Conservation (phyloP, 2,888 invertebrate species). For the Chelonus formosanus region DNA sequence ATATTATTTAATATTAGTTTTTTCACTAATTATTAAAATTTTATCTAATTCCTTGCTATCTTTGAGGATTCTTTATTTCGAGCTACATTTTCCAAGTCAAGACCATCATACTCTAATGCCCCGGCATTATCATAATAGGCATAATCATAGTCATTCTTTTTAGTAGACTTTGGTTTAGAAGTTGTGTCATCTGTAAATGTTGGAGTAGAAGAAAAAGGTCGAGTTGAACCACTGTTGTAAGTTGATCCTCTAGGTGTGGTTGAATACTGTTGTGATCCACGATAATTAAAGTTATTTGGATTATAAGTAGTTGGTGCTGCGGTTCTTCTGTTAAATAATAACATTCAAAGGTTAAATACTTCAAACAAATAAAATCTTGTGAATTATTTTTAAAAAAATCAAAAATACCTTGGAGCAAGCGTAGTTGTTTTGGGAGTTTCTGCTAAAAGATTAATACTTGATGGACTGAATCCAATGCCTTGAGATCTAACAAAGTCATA, state of each 20-base stretch:
- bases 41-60: conserved; percentile 46
- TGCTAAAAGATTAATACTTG: conserved; percentile 61
- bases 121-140: conserved; percentile 82
- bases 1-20: conserved; percentile 15
- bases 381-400: not conserved
- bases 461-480: conserved; percentile 60
- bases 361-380: conserved; percentile 18
- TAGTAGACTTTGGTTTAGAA: conserved; percentile 61
- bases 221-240: conserved; percentile 60
- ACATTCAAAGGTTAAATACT: too few species aligned
- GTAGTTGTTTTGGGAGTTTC: conserved; percentile 59
- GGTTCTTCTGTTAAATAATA: conserved; percentile 46
- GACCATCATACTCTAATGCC: conserved; percentile 64
- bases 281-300: conserved; percentile 54
- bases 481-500: conserved; percentile 55
- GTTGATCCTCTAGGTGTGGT: conserved; percentile 60
- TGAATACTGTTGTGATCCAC: conserved; percentile 49
- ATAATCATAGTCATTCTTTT: conserved; percentile 79
- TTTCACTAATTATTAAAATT: not conserved
- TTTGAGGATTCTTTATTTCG: conserved; percentile 60
- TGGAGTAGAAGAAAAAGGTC: conserved; percentile 57
- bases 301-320: conserved; percentile 55
- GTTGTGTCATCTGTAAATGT: conserved; percentile 58
- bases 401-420: conserved; percentile 50
- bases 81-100: conserved; percentile 61